phyloP scores from a whole-genome alignment of 2,888 invertebrate genomes.

The Odontothrips loti region DNA sequence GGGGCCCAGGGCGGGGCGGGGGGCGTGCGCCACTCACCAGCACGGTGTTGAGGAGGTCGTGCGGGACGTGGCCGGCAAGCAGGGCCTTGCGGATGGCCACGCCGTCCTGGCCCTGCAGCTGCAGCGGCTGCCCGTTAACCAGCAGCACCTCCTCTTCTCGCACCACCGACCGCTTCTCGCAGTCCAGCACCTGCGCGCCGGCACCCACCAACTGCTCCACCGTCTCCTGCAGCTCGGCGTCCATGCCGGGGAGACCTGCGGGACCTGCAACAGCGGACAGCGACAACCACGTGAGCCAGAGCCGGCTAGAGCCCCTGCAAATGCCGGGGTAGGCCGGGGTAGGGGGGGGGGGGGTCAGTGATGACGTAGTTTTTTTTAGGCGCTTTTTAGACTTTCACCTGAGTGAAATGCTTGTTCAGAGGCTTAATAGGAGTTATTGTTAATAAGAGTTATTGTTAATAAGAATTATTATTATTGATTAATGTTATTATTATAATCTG shows the following conservation, averaged over 20 bases:
- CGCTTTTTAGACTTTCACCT: too few relatives aligned
- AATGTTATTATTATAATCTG: too few relatives aligned
- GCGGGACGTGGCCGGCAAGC: constrained; percentile 64
- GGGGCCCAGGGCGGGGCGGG: too few relatives aligned
- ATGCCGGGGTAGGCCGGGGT: too few relatives aligned
- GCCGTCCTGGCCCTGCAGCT: constrained; percentile 63
- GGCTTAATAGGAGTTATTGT: too few relatives aligned
- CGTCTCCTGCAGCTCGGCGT: constrained; percentile 64
- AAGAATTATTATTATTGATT: too few relatives aligned
- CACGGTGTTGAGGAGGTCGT: constrained; percentile 64
- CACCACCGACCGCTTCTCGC: constrained; percentile 66
- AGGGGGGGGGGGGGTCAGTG: too few relatives aligned
- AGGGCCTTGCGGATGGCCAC: constrained; percentile 63
- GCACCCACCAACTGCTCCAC: constrained; percentile 70
- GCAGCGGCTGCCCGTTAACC: constrained; percentile 66
- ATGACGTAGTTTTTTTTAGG: too few relatives aligned
- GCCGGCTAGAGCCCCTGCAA: too few relatives aligned
- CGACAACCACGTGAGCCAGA: too few relatives aligned
- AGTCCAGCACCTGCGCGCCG: constrained; percentile 66
- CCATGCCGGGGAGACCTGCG: constrained; percentile 48
- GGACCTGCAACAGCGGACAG: background rate
- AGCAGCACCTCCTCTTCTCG: constrained; percentile 66
- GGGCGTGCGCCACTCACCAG: constrained; percentile 53
- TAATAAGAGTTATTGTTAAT: too few relatives aligned
- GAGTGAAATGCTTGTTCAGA: too few relatives aligned